These are phyloP conservation scores for Chymomyza procnemis DNA, from an alignment of 2,888 invertebrate species.

Conservation along the genomic window DNA sequence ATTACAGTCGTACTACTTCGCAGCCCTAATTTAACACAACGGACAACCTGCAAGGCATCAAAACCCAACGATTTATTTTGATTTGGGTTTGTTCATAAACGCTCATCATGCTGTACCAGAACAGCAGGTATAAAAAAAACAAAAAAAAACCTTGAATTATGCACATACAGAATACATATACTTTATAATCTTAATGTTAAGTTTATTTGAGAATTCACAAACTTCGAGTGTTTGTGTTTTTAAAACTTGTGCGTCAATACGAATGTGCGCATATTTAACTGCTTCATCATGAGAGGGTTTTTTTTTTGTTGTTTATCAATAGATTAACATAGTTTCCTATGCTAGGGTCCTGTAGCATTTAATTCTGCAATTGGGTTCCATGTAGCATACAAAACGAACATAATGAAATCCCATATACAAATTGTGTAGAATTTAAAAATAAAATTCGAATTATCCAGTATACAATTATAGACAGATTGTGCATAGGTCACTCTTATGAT, in stretches of 20 bases:
- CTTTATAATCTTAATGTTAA: not conserved
- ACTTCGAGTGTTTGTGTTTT: not conserved
- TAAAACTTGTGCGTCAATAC: not conserved
- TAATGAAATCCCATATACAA: not conserved
- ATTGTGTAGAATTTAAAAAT: slow-evolving; percentile 48
- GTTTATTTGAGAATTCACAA: not conserved
- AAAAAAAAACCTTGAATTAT: slow-evolving; percentile 39
- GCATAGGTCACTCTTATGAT: slow-evolving; percentile 8
- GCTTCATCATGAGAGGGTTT: not conserved
- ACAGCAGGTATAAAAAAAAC: slow-evolving; percentile 66
- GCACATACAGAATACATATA: slow-evolving; percentile 10
- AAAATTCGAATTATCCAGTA: slow-evolving; percentile 30
- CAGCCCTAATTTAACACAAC: slow-evolving; percentile 44
- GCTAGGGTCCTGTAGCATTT: not conserved
- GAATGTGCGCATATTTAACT: not conserved
- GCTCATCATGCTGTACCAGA: slow-evolving; percentile 63
- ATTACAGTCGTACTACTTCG: not conserved
- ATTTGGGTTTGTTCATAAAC: not conserved
- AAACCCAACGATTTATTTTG: slow-evolving; percentile 16
- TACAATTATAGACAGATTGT: not conserved
- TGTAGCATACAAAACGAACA: slow-evolving; percentile 14
- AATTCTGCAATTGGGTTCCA: slow-evolving; percentile 1
- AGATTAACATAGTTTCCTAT: not conserved
- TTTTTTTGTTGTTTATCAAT: not conserved
- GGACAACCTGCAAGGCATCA: slow-evolving; percentile 25